These are phyloP conservation scores for Athetis lepigone DNA, from an alignment of 2,888 invertebrate genomes.

Conservation along the genomic window DNA sequence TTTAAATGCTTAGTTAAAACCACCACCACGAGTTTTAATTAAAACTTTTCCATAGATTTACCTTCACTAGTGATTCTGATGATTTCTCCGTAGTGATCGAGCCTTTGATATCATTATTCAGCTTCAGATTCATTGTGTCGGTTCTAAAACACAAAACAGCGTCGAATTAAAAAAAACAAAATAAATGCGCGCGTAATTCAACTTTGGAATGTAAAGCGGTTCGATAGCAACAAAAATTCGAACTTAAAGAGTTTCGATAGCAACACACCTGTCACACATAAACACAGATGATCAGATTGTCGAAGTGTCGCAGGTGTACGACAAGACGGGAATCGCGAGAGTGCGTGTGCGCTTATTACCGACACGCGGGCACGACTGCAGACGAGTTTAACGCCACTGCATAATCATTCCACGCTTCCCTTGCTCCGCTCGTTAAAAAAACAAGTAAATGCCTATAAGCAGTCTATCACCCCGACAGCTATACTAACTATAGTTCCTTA, in stretches of 20 bases:
- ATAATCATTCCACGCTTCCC: constrained; percentile 81
- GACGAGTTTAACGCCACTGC: constrained; percentile 76
- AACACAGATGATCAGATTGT: constrained; percentile 53
- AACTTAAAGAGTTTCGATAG: constrained; percentile 6
- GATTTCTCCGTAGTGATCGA: constrained; percentile 73
- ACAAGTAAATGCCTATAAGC: constrained; percentile 63
- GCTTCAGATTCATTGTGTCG: constrained; percentile 83
- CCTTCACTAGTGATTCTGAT: constrained; percentile 81
- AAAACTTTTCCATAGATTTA: constrained; percentile 48
- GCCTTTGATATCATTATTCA: constrained; percentile 82
- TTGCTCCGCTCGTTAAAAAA: constrained; percentile 81
- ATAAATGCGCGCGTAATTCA: constrained; percentile 14
- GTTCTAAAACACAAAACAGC: constrained; percentile 66
- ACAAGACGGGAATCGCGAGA: constrained; percentile 26
- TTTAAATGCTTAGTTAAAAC: constrained; percentile 18
- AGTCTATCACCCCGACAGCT: constrained; percentile 63
- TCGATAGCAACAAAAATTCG: constrained; percentile 47
- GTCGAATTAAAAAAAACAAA: constrained; percentile 23
- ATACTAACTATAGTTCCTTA: constrained; percentile 52
- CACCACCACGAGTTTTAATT: constrained; percentile 6
- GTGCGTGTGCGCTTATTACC: constrained; percentile 76
- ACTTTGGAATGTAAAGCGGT: not conserved
- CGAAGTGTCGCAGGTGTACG: constrained; percentile 22
- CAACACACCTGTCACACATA: constrained; percentile 76
- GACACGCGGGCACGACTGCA: constrained; percentile 74